Evolutionary conservation across 1,140 invertebrate species (phyloP), one percentile per base, ranked within the genome.

Genomic region (Leptinotarsa texana): DNA sequence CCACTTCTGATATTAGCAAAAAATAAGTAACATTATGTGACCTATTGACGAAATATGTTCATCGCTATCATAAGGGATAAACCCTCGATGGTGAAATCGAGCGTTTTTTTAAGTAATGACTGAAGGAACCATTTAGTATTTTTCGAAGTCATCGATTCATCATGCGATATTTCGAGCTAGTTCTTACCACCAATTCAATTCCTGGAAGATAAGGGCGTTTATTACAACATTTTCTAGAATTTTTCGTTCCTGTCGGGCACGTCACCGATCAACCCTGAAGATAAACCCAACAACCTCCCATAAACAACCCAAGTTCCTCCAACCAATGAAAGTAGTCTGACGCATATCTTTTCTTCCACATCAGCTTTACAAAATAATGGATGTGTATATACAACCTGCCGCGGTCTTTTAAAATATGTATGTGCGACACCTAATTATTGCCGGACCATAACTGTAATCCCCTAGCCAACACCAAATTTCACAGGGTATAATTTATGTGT

Each of bases 351-450:
- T 57, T 57, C 51, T 57, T 13, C 51, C 51, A 57, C 13, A 17
- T 57, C n/a, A 18, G 15, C 51, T 57, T n/a, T 18, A 17, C 5
- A 57, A 57, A 57, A 57, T 57, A 57, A 57, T 57, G 51, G 51
- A 15, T 18, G n/a, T 57, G 17, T n/a, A 57, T 57, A 57, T 18
- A 57, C 51, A 57, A n/a, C 51, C 51, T 17, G 13, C 51, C 13
- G 51, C 3, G 51, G 51, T 57, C 15, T 15, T 57, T 57, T 57
- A 2, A 57, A n/a, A 57, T 57, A 57, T 57, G 51, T 57, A 57
- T 57, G 51, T 18, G 51, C 51, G 51, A 57, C 51, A 57, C 51
- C 51, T 57, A 57, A 57, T 57, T 57, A 57, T 57, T 57, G 51
- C 51, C 51, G 6, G 15, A 4, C 51, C 51, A 18, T 57, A 57